A percentile compares a stretch with the other conserved stretches of the same genome.
Evolutionary conservation across 1,140 invertebrate species (phyloP).

Genomic region (Bombus pyrosoma): DNA sequence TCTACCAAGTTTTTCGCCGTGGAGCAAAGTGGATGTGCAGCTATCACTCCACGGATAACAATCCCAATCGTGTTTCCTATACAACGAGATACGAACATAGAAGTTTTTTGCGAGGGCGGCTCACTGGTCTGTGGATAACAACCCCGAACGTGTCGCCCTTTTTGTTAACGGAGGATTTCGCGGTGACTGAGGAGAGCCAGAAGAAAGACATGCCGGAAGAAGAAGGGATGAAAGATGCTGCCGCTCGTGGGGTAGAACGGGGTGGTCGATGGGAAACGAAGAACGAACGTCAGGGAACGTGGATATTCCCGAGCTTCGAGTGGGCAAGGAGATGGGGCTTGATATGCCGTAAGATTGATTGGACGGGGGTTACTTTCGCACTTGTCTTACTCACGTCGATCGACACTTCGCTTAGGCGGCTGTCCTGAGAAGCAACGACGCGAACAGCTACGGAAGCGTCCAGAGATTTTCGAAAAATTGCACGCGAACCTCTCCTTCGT

Average conservation of each 20-base stretch:
- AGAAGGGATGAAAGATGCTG: slow-evolving; percentile 35
- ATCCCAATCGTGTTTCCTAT: slow-evolving; percentile 37
- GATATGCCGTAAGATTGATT: slow-evolving; percentile 67
- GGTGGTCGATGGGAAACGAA: slow-evolving; percentile 15
- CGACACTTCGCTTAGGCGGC: slow-evolving; percentile 62
- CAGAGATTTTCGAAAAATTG: slow-evolving; percentile 30
- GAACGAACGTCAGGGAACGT: slow-evolving; percentile 46
- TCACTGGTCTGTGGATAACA: slow-evolving; percentile 10
- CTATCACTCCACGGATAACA: slow-evolving; percentile 23
- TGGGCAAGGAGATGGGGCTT: slow-evolving; percentile 14
- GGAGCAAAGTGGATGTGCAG: not conserved
- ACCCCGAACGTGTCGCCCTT: slow-evolving; percentile 51
- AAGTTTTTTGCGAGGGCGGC: not conserved
- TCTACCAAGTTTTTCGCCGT: not conserved
- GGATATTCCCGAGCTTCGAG: slow-evolving; percentile 43
- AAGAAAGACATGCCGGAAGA: slow-evolving; percentile 14
- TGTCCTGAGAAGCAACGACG: slow-evolving; percentile 12
- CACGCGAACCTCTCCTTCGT: not conserved
- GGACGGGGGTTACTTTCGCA: slow-evolving; percentile 65
- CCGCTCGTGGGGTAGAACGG: not conserved
- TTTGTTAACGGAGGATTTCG: slow-evolving; percentile 55
- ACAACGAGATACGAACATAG: not conserved
- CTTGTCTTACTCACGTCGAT: slow-evolving; percentile 67
- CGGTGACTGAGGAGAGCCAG: slow-evolving; percentile 34
- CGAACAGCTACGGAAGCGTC: not conserved